These are phyloP conservation scores for Benitochromis conjunctus DNA, from an alignment of 2,113 vertebrate species.

Conservation along the genomic window DNA sequence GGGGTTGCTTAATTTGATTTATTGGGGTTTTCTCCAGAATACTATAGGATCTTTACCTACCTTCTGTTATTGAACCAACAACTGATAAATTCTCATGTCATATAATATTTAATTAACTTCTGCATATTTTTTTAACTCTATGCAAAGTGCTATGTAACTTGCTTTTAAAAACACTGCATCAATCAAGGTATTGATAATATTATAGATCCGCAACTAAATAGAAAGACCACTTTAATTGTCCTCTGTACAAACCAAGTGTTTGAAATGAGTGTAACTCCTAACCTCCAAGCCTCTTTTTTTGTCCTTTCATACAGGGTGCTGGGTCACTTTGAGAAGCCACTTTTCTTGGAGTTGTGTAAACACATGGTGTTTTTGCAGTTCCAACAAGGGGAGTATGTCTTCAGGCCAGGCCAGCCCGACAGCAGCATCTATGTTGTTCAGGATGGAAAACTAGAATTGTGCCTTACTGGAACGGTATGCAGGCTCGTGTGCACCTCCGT, in stretches of 20 bases:
- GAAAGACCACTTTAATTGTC: neutral
- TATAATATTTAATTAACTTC: neutral
- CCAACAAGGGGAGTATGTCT: constrained; percentile 87
- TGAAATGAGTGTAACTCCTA: neutral
- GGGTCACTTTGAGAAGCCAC: constrained; percentile 95
- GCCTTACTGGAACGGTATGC: constrained; percentile 82
- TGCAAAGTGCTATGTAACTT: neutral
- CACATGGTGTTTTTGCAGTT: constrained; percentile 93
- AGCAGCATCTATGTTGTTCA: constrained; percentile 95
- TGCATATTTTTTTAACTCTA: neutral
- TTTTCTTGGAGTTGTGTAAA: constrained; percentile 92
- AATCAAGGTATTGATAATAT: neutral
- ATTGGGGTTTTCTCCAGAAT: neutral
- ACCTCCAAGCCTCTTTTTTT: neutral
- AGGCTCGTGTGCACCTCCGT: neutral
- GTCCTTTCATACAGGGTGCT: constrained; percentile 76
- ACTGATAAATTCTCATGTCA: neutral
- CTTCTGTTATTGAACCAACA: neutral
- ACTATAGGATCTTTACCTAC: neutral
- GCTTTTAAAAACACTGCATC: neutral
- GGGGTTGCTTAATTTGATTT: neutral
- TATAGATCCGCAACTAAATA: neutral
- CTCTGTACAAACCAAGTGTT: neutral
- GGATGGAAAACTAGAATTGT: constrained; percentile 91
- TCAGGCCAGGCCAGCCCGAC: constrained; percentile 87